phyloP scores from a whole-genome alignment of 2,797 vertebrate genomes.

The Ispidina picta region DNA sequence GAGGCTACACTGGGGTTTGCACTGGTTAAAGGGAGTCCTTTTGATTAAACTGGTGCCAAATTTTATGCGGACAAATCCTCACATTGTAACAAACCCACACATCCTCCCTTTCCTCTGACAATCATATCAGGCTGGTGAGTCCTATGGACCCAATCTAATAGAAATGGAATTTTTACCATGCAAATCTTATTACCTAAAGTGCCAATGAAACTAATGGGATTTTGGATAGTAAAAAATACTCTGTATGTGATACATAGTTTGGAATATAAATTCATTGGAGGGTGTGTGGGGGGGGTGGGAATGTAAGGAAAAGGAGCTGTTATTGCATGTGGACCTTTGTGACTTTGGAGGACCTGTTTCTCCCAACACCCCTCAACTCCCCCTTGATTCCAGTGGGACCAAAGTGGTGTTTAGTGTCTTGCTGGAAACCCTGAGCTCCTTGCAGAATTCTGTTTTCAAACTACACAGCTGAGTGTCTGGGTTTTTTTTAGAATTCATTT shows the following conservation, averaged over 20 bases:
- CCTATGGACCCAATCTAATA: slow-evolving; percentile 65
- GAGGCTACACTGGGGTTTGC: slow-evolving; percentile 52
- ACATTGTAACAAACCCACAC: slow-evolving; percentile 68
- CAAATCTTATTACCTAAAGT: slow-evolving; percentile 64
- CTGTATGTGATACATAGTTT: slow-evolving; percentile 58
- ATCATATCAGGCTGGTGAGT: slow-evolving; percentile 49
- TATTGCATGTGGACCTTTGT: slow-evolving; percentile 30
- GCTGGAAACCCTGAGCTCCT: background rate
- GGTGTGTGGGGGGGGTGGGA: too few species aligned
- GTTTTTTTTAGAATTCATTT: background rate
- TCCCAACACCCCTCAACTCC: background rate
- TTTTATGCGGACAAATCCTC: slow-evolving; percentile 70
- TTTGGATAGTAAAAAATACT: slow-evolving; percentile 67
- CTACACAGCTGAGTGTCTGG: background rate
- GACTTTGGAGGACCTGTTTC: slow-evolving; percentile 31
- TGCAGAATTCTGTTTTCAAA: slow-evolving; percentile 9
- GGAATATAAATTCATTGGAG: slow-evolving; percentile 56
- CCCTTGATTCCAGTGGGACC: background rate
- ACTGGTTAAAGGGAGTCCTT: slow-evolving; percentile 53
- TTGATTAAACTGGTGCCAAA: slow-evolving; percentile 71
- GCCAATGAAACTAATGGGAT: slow-evolving; percentile 66
- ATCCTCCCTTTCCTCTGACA: slow-evolving; percentile 60
- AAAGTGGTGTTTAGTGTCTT: background rate
- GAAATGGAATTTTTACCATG: slow-evolving; percentile 61
- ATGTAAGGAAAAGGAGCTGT: slow-evolving; percentile 17